phyloP scores from a whole-genome alignment of 1,140 invertebrate species.

The Octopus bimaculoides region DNA sequence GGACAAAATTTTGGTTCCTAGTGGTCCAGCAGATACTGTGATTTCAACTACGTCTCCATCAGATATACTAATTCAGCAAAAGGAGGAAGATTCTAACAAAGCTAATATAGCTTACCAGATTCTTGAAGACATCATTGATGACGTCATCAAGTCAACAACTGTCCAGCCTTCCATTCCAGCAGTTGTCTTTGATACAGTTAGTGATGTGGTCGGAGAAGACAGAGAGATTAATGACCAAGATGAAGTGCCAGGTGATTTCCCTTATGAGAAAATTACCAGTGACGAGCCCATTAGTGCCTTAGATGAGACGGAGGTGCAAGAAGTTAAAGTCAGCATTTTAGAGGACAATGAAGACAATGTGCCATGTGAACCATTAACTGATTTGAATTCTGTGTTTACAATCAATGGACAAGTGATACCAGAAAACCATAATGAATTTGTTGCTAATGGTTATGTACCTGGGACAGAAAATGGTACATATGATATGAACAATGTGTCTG shows the following conservation, averaged over 20 bases:
- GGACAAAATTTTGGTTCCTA: slow-evolving; percentile 7
- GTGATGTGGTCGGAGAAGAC: slow-evolving; percentile 33
- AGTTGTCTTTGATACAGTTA: slow-evolving; percentile 46
- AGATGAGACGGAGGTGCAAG: slow-evolving; percentile 36
- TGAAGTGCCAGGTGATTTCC: slow-evolving; percentile 10
- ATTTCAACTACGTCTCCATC: not conserved
- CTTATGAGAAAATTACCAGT: slow-evolving; percentile 17
- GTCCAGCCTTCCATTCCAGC: slow-evolving; percentile 47
- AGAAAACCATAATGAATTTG: slow-evolving; percentile 17
- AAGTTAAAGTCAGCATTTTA: slow-evolving; percentile 37
- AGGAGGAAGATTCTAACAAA: slow-evolving; percentile 15
- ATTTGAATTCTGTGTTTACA: slow-evolving; percentile 29
- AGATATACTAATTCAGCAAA: not conserved
- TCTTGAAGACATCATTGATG: slow-evolving; percentile 46
- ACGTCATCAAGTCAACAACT: slow-evolving; percentile 45
- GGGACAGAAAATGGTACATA: not conserved
- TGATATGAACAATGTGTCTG: not conserved
- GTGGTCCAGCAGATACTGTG: not conserved
- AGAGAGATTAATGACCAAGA: slow-evolving; percentile 27
- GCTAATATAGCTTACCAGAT: slow-evolving; percentile 34
- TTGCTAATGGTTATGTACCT: slow-evolving; percentile 44
- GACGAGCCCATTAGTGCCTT: slow-evolving; percentile 23
- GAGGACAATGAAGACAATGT: slow-evolving; percentile 28
- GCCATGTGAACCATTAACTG: not conserved
- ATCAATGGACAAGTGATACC: slow-evolving; percentile 37